These are phyloP conservation scores for Sebastes matsubarae DNA, from an alignment of 2,797 vertebrate genomes.

Conservation along the genomic window DNA sequence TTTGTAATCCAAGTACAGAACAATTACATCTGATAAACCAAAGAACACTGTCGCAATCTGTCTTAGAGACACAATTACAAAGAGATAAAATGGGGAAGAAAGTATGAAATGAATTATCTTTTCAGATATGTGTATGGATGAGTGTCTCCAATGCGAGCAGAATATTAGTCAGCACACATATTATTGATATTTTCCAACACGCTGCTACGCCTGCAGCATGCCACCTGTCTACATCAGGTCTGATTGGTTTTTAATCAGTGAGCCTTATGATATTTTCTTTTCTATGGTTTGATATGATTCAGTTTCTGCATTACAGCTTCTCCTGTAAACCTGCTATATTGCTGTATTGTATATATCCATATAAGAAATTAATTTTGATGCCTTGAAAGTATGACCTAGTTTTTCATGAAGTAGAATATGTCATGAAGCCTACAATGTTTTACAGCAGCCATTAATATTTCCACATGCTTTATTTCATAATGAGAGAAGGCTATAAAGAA, in stretches of 20 bases:
- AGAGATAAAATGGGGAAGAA: constrained; percentile 3
- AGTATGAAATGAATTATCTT: not conserved
- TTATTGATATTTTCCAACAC: constrained; percentile 33
- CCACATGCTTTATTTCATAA: constrained; percentile 50
- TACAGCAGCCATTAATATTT: constrained; percentile 45
- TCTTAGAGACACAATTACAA: constrained; percentile 14
- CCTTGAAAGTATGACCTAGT: constrained; percentile 49
- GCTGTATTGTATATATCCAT: not conserved
- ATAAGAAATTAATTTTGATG: constrained; percentile 31
- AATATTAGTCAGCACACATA: constrained; percentile 19
- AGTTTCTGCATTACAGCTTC: not conserved
- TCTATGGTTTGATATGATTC: not conserved
- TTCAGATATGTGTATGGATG: not conserved
- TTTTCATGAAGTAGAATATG: constrained; percentile 48
- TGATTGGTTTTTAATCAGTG: constrained; percentile 44
- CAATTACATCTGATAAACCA: constrained; percentile 5
- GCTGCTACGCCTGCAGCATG: constrained; percentile 17
- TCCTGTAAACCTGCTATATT: constrained; percentile 20
- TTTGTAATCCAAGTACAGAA: not conserved
- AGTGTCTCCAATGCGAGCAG: not conserved
- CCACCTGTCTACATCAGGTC: constrained; percentile 20
- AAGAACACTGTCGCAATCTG: not conserved
- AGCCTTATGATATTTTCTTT: not conserved
- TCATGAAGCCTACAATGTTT: constrained; percentile 38
- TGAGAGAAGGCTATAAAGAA: constrained; percentile 39